A percentile compares a stretch with the other conserved stretches of the same genome.
These are phyloP conservation scores for Limnothrissa miodon DNA, from an alignment of 2,113 vertebrate genomes.

Conservation along the genomic window DNA sequence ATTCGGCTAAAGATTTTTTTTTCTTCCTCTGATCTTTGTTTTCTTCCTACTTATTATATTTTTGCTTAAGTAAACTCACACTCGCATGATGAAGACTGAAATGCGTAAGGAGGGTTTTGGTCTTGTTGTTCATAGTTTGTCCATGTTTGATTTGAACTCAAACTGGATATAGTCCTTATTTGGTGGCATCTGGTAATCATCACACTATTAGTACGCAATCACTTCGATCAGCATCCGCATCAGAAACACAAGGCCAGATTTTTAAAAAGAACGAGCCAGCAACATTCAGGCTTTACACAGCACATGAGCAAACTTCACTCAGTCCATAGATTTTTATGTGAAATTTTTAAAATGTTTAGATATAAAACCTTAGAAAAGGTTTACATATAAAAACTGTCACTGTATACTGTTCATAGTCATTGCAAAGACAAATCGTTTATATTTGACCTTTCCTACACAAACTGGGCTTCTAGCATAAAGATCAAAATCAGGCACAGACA, in stretches of 20 bases:
- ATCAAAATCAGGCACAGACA: background rate
- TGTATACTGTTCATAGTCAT: too few species aligned
- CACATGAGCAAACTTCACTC: background rate
- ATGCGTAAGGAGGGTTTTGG: background rate
- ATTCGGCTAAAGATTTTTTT: background rate
- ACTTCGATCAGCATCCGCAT: conserved; percentile 39
- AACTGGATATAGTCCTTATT: conserved; percentile 23
- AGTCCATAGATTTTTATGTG: background rate
- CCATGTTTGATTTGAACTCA: background rate
- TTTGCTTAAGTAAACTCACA: background rate
- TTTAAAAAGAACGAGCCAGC: background rate
- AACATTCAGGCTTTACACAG: conserved; percentile 9
- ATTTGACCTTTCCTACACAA: background rate
- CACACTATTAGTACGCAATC: conserved; percentile 25
- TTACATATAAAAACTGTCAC: too few species aligned
- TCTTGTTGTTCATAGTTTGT: background rate
- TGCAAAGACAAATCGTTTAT: background rate
- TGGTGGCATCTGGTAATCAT: conserved; percentile 44
- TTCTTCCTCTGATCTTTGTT: background rate
- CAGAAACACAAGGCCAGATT: conserved; percentile 18
- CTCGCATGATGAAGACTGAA: too few species aligned
- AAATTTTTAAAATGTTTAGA: too few species aligned
- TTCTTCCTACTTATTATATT: background rate
- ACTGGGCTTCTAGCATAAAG: background rate
- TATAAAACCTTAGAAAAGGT: too few species aligned